phyloP scores from a whole-genome alignment of 2,113 vertebrate genomes.

The Mobula birostris region DNA sequence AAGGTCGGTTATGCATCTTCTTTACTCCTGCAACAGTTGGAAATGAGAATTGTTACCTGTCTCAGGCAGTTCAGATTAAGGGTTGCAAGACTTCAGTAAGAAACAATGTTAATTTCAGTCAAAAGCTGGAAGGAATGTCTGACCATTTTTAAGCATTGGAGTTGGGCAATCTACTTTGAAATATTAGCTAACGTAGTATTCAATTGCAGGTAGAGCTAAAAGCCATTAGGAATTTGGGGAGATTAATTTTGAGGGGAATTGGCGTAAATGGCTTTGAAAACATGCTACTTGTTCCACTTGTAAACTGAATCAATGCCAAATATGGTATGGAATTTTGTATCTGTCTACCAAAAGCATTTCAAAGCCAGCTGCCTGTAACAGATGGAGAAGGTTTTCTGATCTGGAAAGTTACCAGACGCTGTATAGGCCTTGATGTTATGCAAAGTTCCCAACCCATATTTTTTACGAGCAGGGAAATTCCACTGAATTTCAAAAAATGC shows the following conservation, averaged over 20 bases:
- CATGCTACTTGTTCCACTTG: background rate
- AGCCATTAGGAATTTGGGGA: background rate
- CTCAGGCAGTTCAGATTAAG: no score
- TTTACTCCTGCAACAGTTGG: background rate
- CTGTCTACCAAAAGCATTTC: background rate
- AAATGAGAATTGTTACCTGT: background rate
- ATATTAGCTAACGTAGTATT: background rate
- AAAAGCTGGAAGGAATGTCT: background rate
- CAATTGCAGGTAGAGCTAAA: background rate
- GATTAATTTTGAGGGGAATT: background rate
- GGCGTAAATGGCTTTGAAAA: background rate
- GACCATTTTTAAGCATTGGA: background rate
- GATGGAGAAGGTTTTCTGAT: conserved; percentile 22
- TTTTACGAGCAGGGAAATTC: background rate
- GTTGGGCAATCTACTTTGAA: background rate
- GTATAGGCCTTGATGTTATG: background rate
- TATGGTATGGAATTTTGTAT: background rate
- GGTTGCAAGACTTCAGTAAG: background rate
- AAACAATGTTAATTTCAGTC: background rate
- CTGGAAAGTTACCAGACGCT: background rate
- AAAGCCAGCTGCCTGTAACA: conserved; percentile 6
- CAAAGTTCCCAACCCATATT: background rate
- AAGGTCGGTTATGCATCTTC: no score
- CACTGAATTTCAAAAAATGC: conserved; percentile 8
- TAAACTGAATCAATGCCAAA: background rate